phyloP scores from a whole-genome alignment of 1,140 invertebrate genomes.

The Nebria ingens region DNA sequence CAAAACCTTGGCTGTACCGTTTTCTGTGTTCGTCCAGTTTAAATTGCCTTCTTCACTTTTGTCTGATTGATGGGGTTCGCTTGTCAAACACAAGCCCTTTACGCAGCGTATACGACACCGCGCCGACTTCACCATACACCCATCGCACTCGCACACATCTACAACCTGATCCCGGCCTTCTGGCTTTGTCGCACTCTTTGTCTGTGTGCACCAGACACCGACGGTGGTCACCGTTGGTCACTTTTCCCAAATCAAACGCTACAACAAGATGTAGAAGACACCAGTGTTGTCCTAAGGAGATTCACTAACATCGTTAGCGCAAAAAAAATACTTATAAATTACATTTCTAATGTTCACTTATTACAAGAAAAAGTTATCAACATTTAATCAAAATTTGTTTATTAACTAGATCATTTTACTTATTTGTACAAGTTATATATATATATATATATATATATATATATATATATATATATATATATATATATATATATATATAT shows the following conservation, averaged over 20 bases:
- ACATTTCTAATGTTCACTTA: no score
- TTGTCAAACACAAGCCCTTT: constrained; percentile 5
- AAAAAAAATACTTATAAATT: no score
- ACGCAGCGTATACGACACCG: background rate
- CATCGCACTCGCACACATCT: background rate
- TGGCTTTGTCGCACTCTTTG: background rate
- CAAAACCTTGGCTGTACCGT: background rate
- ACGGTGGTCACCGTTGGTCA: background rate
- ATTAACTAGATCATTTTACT: no score
- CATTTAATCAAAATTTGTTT: no score
- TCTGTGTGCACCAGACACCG: background rate
- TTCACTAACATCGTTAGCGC: no score
- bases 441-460: no score
- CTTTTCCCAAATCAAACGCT: background rate
- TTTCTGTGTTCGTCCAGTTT: constrained; percentile 2
- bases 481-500: no score
- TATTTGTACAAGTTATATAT: no score
- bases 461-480: no score
- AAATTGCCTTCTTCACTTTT: constrained; percentile 7
- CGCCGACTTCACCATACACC: background rate
- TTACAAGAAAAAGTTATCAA: no score
- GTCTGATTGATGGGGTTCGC: background rate
- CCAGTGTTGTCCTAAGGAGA: no score
- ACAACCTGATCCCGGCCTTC: background rate
- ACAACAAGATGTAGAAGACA: no score